Evolutionary conservation across 2,888 invertebrate genomes (phyloP).

Genomic region (Drosophila picticornis): DNA sequence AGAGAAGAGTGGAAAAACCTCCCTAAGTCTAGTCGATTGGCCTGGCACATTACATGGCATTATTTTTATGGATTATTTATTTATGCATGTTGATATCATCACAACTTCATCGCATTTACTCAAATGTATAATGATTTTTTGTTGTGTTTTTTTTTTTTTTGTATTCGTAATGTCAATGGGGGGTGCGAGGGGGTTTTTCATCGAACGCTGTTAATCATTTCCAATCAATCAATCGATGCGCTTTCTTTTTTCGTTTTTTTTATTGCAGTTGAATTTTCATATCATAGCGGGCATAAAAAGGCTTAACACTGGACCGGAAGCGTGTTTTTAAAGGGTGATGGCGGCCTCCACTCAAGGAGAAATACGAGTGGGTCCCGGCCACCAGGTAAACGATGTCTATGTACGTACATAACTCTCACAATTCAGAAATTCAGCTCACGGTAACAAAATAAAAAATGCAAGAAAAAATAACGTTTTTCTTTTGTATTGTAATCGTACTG

Average conservation of each 20-base stretch:
- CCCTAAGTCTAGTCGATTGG: slow-evolving; percentile 49
- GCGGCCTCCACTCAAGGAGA: slow-evolving; percentile 91
- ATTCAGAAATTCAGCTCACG: slow-evolving; percentile 85
- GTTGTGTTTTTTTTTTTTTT: slow-evolving; percentile 2
- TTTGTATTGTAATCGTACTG: slow-evolving; percentile 65
- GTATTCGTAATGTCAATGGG: background rate
- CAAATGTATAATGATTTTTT: slow-evolving; percentile 42
- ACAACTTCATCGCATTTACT: slow-evolving; percentile 65
- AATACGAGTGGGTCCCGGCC: slow-evolving; percentile 91
- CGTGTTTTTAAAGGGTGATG: slow-evolving; percentile 86
- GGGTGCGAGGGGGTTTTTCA: background rate
- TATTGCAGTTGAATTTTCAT: slow-evolving; percentile 83
- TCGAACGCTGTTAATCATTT: slow-evolving; percentile 22
- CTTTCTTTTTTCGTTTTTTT: slow-evolving; percentile 42
- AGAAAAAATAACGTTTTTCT: slow-evolving; percentile 49
- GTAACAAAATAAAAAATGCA: slow-evolving; percentile 85
- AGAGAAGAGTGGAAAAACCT: slow-evolving; percentile 2
- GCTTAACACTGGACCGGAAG: slow-evolving; percentile 85
- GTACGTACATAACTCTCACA: slow-evolving; percentile 88
- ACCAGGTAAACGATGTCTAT: slow-evolving; percentile 90
- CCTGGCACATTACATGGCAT: slow-evolving; percentile 69
- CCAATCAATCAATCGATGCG: slow-evolving; percentile 19
- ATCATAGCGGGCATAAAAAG: slow-evolving; percentile 84
- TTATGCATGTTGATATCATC: slow-evolving; percentile 63
- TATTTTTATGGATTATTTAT: slow-evolving; percentile 75